Evolutionary conservation across 1,140 invertebrate species (phyloP).

Genomic region (Brevipalpus yothersi): DNA sequence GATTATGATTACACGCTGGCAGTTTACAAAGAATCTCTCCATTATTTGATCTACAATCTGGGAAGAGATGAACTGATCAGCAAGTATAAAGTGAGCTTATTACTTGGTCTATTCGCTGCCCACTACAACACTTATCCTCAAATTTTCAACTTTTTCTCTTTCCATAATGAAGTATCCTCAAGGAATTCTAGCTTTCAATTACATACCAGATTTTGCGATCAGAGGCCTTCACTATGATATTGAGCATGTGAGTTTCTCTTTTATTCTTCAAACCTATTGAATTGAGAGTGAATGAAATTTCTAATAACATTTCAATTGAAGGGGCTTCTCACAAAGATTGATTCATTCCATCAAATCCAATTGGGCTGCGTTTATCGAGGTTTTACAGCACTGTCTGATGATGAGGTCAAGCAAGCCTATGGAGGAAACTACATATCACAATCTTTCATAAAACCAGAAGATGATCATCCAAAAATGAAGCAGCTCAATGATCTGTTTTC

Average conservation of each 20-base stretch:
- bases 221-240: slow-evolving; percentile 88
- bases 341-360: slow-evolving; percentile 88
- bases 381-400: slow-evolving; percentile 44
- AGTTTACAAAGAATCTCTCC: slow-evolving; percentile 71
- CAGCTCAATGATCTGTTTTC: slow-evolving; percentile 92
- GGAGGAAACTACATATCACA: slow-evolving; percentile 28
- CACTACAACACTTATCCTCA: neutral
- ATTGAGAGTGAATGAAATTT: neutral
- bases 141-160: neutral
- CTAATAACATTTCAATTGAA: slow-evolving; percentile 11
- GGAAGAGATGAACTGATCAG: slow-evolving; percentile 62
- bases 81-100: slow-evolving; percentile 45
- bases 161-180: slow-evolving; percentile 47
- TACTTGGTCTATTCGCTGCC: neutral
- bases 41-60: slow-evolving; percentile 72
- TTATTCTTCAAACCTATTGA: neutral
- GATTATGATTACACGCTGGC: slow-evolving; percentile 96
- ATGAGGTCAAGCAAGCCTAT: slow-evolving; percentile 63
- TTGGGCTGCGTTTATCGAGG: slow-evolving; percentile 72
- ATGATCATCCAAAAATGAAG: slow-evolving; percentile 37
- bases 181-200: slow-evolving; percentile 51
- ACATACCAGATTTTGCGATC: slow-evolving; percentile 68
- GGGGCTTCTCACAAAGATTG: slow-evolving; percentile 76
- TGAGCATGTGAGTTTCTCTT: slow-evolving; percentile 33
- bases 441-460: neutral